Percentiles rank a stretch among this genome's conserved stretches.
phyloP scores from a whole-genome alignment of 2,113 vertebrate genomes.

The Cyprinodon brontotheroides region DNA sequence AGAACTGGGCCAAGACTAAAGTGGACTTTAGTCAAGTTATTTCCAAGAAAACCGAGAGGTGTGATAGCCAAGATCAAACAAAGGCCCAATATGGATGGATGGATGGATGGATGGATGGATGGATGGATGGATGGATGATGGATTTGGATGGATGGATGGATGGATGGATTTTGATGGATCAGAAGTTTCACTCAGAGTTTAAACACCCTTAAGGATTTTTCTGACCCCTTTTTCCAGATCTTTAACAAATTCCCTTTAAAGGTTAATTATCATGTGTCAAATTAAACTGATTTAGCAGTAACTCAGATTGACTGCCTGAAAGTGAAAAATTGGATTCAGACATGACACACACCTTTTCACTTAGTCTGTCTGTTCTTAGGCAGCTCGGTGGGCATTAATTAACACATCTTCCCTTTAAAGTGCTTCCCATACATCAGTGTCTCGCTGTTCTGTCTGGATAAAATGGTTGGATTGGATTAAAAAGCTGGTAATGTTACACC shows the following conservation, averaged over 20 bases:
- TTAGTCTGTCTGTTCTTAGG: background rate
- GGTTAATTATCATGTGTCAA: background rate
- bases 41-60: too few relatives aligned
- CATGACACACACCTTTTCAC: background rate
- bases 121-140: too few relatives aligned
- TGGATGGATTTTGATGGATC: too few relatives aligned
- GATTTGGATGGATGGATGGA: too few relatives aligned
- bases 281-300: background rate
- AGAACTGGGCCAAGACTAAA: background rate
- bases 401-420: background rate
- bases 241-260: background rate
- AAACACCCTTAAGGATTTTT: background rate
- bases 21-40: background rate
- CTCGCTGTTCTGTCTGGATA: background rate
- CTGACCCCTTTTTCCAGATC: background rate
- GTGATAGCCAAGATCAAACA: too few relatives aligned
- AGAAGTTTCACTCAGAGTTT: background rate
- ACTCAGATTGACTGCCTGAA: background rate
- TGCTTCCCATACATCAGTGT: background rate
- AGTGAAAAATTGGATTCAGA: background rate
- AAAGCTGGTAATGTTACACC: constrained; percentile 58
- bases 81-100: too few relatives aligned
- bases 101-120: too few relatives aligned
- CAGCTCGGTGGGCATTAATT: background rate
- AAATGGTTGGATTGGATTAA: constrained; percentile 32